Base-by-base conservation (phyloP, 1,140 invertebrate genomes). In the Bombus terrestris region DNA sequence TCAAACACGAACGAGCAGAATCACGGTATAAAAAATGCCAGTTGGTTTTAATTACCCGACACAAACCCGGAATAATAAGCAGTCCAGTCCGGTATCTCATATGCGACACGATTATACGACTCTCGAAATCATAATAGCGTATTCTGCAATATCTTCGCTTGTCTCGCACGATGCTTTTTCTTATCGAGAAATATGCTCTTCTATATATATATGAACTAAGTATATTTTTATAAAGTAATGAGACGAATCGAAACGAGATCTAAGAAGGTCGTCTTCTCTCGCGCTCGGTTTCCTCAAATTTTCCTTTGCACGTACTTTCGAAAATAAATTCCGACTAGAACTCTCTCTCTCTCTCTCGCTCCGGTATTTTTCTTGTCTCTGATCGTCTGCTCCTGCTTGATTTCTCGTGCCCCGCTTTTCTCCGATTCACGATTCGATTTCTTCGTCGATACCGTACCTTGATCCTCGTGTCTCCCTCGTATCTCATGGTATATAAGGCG, bases 401-500 rank as follows among this genome's bases (percentile, higher is more conserved):
- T 28, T 68, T 68, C 35, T 9, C 35, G 39, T 10, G 4, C 5
- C 12, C 22, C 37, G 18, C 18, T 22, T 39, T 71, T 13, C 25
- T n/a, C 28, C 28, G 79, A 35, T 66, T 53, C 62, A 18, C n/a
- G 28, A n/a, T 35, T 28, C 47, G 9, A 25, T 57, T 47, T 35
- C 57, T 37, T 69, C 22, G 15, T 64, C 72, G 35, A 85, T 88
- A 80, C 87, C 87, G 62, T 94, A 95, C 94, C 94, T 95, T 95
- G 77, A 90, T 89, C 92, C 79, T 92, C 92, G 94, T 94, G 89
- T 92, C 80, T 91, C 88, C 86, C 84, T 62, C 59, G 59, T 62
- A n/a, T 62, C 88, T 93, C 91, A 90, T 73, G 90, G 86, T 93
- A 91, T 94, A 92, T 90, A 83, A 90, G 91, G 89, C 91, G 91